Evolutionary conservation across 2,113 vertebrate species (phyloP).

Genomic region (Verasper variegatus): DNA sequence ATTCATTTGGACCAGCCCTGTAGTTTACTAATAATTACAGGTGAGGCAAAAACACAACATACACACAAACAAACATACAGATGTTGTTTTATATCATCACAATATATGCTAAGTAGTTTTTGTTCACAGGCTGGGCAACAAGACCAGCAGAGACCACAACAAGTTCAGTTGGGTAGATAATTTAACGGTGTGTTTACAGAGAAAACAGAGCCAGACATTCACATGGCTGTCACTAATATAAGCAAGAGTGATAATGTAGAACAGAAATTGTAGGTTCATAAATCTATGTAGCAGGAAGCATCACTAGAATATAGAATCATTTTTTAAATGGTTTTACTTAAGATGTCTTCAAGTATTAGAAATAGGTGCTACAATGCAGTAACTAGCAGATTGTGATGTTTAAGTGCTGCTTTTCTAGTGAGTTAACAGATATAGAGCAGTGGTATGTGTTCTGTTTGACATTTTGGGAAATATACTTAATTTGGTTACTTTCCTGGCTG

Average conservation of each 20-base stretch:
- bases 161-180: background rate
- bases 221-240: background rate
- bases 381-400: background rate
- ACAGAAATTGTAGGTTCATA: background rate
- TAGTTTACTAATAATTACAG: constrained; percentile 45
- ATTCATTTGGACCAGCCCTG: constrained; percentile 52
- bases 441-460: no score
- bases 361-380: no score
- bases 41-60: constrained; percentile 25
- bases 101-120: background rate
- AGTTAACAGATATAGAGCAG: no score
- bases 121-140: constrained; percentile 35
- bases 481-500: no score
- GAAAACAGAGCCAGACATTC: background rate
- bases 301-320: no score
- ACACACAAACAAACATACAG: constrained; percentile 8
- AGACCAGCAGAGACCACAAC: background rate
- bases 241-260: background rate
- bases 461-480: no score
- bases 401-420: background rate
- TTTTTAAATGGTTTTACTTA: no score
- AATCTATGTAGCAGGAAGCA: no score
- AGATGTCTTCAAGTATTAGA: no score
- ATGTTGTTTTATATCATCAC: background rate
- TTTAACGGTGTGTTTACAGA: background rate